Evolutionary conservation across 2,888 invertebrate species (phyloP), one percentile per base, ranked within the genome.

Genomic region (Bugula neritina): DNA sequence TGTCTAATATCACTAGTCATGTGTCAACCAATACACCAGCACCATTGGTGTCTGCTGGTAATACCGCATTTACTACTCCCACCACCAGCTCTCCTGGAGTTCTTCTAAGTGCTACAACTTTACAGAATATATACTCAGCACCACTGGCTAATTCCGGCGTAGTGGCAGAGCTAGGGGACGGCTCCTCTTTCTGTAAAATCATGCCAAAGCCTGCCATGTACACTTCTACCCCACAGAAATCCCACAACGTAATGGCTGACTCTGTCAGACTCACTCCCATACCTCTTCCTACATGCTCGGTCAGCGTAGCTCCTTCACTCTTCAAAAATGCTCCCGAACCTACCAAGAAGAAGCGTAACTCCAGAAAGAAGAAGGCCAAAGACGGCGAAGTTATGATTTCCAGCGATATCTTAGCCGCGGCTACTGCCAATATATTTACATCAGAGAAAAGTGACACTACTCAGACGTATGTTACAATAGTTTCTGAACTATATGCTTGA

Each of bases 191-290:
- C 43, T 43, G 63, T 13, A 63, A 63, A 27, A 63, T 63, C 5
- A 63, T 63, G 63, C 63, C 63, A 63, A 63, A 63, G n/a, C 63
- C 63, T 13, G 10, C 63, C 63, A 63, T 63, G 27, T 63, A 31
- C 27, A 13, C 13, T 10, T 13, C 27, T 10, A 63, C 13, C 10
- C 3, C 10, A 25, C 55, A 17, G 21, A 43, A 43, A 5, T 43
- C 17, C 5, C 43, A 10, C 43, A 43, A 17, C 43, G 5, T 17
- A n/a, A 52, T 52, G 52, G 5, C 57, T 13, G 5, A 21, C 31
- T 3, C 63, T 63, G 10, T 63, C 31, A 63, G 31, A 25, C 63
- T 63, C 25, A 27, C 63, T 13, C 63, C 63, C 13, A 21, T 63
- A 27, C 63, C 63, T 13, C 10, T 25, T 5, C 63, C 63, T 10